phyloP scores from a whole-genome alignment of 2,113 vertebrate species.

The Leucosticte australis region DNA sequence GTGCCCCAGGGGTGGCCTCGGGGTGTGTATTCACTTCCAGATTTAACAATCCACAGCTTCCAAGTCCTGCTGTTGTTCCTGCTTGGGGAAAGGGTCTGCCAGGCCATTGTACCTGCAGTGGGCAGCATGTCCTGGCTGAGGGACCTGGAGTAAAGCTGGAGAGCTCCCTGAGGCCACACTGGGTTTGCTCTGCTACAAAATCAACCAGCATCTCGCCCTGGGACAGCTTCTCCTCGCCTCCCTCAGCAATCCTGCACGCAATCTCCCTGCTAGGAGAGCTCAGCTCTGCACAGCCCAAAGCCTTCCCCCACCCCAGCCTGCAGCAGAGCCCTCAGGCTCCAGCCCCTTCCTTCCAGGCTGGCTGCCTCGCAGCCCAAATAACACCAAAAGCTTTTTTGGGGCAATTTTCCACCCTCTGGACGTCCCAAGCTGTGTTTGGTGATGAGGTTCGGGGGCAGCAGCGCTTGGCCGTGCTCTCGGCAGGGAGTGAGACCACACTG shows the following conservation, averaged over 20 bases:
- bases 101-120: neutral
- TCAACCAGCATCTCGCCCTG: neutral
- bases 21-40: neutral
- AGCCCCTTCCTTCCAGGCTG: neutral
- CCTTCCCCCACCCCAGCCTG: neutral
- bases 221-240: neutral
- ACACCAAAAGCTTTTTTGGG: neutral
- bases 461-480: accelerated
- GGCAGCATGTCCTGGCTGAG: neutral
- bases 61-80: neutral
- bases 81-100: neutral
- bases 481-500: too few relatives aligned
- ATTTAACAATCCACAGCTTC: neutral
- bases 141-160: neutral
- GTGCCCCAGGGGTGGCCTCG: neutral
- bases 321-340: neutral
- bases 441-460: neutral
- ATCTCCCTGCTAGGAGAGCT: neutral
- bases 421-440: neutral
- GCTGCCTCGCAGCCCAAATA: neutral
- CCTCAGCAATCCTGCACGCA: neutral
- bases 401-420: neutral
- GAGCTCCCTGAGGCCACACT: accelerated
- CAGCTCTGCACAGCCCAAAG: neutral
- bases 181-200: neutral